Percentiles rank a stretch among this genome's conserved stretches.
These are phyloP conservation scores for Yponomeuta cagnagella DNA, from an alignment of 2,888 invertebrate species.

Conservation along the genomic window DNA sequence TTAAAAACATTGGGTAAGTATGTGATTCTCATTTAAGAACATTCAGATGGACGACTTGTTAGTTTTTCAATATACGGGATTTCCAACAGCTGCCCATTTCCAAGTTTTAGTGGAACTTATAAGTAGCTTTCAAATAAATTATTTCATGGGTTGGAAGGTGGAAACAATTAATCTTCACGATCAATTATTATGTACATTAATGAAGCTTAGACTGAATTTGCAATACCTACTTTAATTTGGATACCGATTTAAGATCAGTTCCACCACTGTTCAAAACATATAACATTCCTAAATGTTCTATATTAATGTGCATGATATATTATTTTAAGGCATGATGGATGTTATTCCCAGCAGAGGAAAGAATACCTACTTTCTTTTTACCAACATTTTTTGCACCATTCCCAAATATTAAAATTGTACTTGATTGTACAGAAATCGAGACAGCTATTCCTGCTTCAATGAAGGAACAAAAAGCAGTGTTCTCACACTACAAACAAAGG, in stretches of 20 bases:
- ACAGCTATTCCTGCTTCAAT: neutral
- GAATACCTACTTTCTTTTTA: neutral
- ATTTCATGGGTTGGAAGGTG: no score
- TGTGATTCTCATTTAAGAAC: no score
- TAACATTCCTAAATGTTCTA: neutral
- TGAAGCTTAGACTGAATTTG: neutral
- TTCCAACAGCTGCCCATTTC: no score
- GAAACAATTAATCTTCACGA: no score
- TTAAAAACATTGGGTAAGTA: no score
- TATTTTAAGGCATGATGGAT: no score
- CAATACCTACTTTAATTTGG: neutral
- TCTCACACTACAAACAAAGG: slow-evolving; percentile 1
- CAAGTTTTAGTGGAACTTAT: no score
- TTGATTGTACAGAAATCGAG: slow-evolving; percentile 1
- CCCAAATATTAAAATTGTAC: slow-evolving; percentile 1
- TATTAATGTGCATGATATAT: neutral
- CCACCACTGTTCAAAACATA: neutral
- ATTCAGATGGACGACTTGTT: no score
- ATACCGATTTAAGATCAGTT: neutral
- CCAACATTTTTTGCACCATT: slow-evolving; percentile 1
- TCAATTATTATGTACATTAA: no score
- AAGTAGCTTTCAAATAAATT: no score
- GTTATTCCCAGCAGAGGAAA: neutral
- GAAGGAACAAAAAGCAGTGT: neutral
- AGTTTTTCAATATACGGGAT: no score